These are phyloP conservation scores for Epistrophe grossulariae DNA, from an alignment of 2,888 invertebrate genomes.

Conservation along the genomic window DNA sequence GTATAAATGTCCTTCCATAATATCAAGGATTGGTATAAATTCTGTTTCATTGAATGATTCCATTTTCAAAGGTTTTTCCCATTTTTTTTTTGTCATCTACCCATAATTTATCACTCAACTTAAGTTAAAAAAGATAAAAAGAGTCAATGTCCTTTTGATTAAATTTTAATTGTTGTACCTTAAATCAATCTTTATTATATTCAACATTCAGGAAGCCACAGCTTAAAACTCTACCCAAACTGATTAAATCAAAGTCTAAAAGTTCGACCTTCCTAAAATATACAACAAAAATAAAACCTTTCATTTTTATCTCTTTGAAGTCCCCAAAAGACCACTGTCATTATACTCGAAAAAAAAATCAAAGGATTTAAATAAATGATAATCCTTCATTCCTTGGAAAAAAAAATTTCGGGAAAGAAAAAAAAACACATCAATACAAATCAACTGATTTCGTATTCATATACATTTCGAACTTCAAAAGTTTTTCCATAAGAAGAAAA, in stretches of 20 bases:
- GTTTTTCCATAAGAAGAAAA: background rate
- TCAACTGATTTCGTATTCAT: conserved; percentile 14
- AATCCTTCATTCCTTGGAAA: background rate
- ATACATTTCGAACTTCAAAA: background rate
- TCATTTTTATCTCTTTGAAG: conserved; percentile 11
- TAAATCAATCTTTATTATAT: background rate
- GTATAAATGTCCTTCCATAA: no score
- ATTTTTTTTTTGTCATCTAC: background rate
- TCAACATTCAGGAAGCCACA: background rate
- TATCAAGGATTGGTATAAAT: background rate
- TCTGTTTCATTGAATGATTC: background rate
- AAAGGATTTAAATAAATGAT: conserved; percentile 13
- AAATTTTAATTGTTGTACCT: background rate
- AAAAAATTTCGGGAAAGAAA: background rate
- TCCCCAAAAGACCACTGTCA: background rate
- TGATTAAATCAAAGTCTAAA: conserved; percentile 10
- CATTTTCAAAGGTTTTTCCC: background rate
- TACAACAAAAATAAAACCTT: background rate
- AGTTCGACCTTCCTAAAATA: background rate
- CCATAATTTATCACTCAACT: background rate
- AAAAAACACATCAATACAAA: background rate
- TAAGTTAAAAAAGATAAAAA: background rate
- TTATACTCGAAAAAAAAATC: conserved; percentile 23
- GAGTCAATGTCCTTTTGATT: background rate
- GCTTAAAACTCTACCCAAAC: background rate